These are phyloP conservation scores for Lordiphosa mommai DNA, from an alignment of 1,140 invertebrate species.

Conservation along the genomic window DNA sequence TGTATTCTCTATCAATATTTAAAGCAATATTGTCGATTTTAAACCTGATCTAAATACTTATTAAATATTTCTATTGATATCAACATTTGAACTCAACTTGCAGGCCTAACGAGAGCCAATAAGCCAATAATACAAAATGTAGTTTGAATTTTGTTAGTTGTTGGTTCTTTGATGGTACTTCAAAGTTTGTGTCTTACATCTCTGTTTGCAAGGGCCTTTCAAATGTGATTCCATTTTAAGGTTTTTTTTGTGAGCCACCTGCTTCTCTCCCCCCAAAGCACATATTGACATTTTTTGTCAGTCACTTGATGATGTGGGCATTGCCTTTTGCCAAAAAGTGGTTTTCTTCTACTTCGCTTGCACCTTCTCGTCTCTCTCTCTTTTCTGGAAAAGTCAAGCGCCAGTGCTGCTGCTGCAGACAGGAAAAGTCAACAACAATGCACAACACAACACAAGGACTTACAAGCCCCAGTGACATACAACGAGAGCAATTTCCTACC, in stretches of 20 bases:
- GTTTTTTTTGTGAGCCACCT: conserved; percentile 18
- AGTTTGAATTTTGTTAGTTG: no score
- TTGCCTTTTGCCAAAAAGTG: conserved; percentile 8
- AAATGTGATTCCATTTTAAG: no score
- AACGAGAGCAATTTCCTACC: background rate
- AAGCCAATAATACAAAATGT: no score
- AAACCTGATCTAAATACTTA: no score
- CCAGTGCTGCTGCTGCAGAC: conserved; percentile 31
- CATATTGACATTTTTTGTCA: conserved; percentile 25
- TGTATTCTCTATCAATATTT: no score
- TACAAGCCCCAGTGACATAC: conserved; percentile 19
- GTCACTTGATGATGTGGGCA: conserved; percentile 30
- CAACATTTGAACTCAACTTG: no score
- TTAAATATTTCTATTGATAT: no score
- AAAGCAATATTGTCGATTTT: no score
- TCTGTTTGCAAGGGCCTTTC: no score
- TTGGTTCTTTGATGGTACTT: no score
- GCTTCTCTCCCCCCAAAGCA: conserved; percentile 1
- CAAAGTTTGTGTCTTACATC: no score
- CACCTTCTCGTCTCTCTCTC: background rate
- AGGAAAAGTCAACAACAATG: conserved; percentile 46
- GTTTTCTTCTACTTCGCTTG: background rate
- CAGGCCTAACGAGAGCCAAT: no score
- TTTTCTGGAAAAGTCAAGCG: conserved; percentile 29
- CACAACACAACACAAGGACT: conserved; percentile 29